Evolutionary conservation across 1,140 invertebrate species (phyloP), one percentile per base, ranked within the genome.

Genomic region (Euwallacea fornicatus): DNA sequence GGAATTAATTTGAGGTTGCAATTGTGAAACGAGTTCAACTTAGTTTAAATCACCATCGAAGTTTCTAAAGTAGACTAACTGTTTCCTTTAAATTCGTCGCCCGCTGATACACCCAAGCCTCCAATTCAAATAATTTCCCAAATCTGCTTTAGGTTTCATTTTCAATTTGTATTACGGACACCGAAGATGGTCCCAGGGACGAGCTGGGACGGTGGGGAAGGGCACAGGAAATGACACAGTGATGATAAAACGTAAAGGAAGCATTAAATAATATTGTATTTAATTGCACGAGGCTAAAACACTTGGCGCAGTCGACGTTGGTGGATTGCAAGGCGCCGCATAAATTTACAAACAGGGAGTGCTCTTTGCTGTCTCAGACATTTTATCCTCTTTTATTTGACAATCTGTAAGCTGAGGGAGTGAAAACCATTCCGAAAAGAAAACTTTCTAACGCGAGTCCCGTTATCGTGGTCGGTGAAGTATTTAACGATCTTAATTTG

Each of bases 1-100:
- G 46, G 56, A 70, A 70, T 70, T 70, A 70, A 70, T 70, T 63
- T 70, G 68, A 15, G 60, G 61, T 56, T 64, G 53, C 68, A 65
- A 64, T 70, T 65, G 60, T 56, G 54, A 70, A 70, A 56, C 50
- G 60, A 70, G 53, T 64, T 70, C 43, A 55, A 58, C 47, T 70
- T 64, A 64, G 53, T 70, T 69, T 50, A 62, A 61, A 61, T 69
- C 67, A 61, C 60, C 16, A 70, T 56, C 50, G 60, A 70, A 69
- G 42, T 64, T 70, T 64, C 60, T 42, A 63, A 62, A 62, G 58
- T 59, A 47, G 54, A 58, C 54, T 21, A 56, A 33, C n/a, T 11
- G 42, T 42, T 42, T 61, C 42, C 42, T 43, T 61, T 61, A 61
- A 61, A 61, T 58, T 58, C 21, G 21, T 50, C 46, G 46, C 13